Base-by-base conservation (phyloP, 2,113 vertebrate species). In the Bostrychus sinensis region DNA sequence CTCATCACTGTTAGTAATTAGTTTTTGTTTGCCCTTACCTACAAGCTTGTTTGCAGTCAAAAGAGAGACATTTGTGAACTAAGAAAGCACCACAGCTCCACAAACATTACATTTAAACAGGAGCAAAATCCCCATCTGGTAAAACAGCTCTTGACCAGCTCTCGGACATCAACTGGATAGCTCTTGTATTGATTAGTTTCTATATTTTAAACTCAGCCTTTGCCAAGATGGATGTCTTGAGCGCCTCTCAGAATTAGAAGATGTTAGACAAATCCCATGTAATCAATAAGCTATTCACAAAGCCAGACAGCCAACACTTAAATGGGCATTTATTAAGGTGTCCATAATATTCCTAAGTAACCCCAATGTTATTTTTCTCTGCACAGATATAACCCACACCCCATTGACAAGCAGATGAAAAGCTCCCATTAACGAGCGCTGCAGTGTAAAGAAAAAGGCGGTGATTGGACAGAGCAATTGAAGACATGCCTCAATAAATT, bases 401-500 rank as follows among this genome's bases (percentile, higher is more conserved):
- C 25, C 36, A 50, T n/a, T 36, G 61, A 71, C 38, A 56, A 43
- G 60, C 50, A 17, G 45, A 77, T 57, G 16, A 69, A 66, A 70
- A 59, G 56, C 41, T 65, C 14, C 53, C 13, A 4, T 66, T 80
- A 83, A 78, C 55, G 17, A 70, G 63, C 64, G 2, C 48, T 61
- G 64, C 58, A 42, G 38, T 51, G 64, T 61, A 61, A 67, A 71
- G 45, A 50, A 53, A 50, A 45, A 71, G 28, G 58, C 73, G 0
- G 23, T 38, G 50, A 71, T 42, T 72, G 46, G 42, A 16, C 54
- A 30, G 72, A 83, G 67, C 66, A 74, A 80, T 76, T 65, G 59
- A 80, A 68, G 69, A 30, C 61, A 56, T n/a, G 56, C 42, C 55
- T 57, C 20, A 3, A 66, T 77, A 81, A 82, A 83, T 80, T 66